Evolutionary conservation across 2,797 vertebrate species (phyloP), one percentile per base, ranked within the genome.

Genomic region (Alectoris magna): DNA sequence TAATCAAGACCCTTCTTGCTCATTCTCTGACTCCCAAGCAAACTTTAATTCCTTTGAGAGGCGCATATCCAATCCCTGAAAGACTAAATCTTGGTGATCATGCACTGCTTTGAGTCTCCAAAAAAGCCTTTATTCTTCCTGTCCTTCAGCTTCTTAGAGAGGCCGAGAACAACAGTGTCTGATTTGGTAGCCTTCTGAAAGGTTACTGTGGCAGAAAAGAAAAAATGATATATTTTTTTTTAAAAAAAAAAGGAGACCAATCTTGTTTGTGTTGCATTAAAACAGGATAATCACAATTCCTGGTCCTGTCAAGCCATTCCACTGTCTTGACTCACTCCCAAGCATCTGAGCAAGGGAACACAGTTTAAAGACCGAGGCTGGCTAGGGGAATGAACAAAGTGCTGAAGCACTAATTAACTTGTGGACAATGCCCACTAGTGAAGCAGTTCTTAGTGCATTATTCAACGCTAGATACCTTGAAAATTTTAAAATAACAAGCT

Each of bases 401-500:
- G 51, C 24, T 38, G 59, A 94, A 88, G 73, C 59, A 14, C 18
- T 96, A 76, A 86, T 93, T 90, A 84, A 76, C 43, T 51, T 63
- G 39, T 63, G 70, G 63, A 70, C 69, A 51, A 90, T 36, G 31
- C 77, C 67, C 88, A 77, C 79, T 88, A 67, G 51, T 76, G 41
- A 48, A 84, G 70, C 76, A 84, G 39, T 67, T 84, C 55, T 29
- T 24, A 63, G 73, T 53, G 60, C 56, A 78, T 91, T 93, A 86
- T 92, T 94, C 87, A 95, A 88, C 56, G 89, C 34, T 0, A 1
- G 53, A 80, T 81, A 89, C 69, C 81, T 78, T 77, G 53, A 83
- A 90, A 90, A 95, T 15, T 59, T 74, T 9, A 79, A 93, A 94
- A 84, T 94, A 95, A 88, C 70, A 89, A 94, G 74, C n/a, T 93